These are phyloP conservation scores for Oryctes rhinoceros DNA, from an alignment of 1,140 invertebrate species.

Conservation along the genomic window DNA sequence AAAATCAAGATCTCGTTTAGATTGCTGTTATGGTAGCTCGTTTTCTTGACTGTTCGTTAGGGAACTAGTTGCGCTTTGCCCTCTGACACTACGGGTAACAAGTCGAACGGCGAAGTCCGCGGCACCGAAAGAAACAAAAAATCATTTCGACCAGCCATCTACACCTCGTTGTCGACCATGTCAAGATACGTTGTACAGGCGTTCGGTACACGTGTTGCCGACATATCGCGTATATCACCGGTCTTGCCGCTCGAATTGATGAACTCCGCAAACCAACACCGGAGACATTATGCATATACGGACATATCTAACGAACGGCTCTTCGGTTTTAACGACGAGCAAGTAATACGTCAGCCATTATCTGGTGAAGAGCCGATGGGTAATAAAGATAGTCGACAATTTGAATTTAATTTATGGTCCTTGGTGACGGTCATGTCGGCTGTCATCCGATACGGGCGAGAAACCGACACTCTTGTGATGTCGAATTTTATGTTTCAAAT, in stretches of 20 bases:
- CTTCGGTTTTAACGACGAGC: background rate
- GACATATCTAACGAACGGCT: background rate
- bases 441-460: background rate
- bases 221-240: conserved; percentile 18
- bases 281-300: background rate
- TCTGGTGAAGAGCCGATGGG: background rate
- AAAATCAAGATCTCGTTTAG: conserved; percentile 49
- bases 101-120: conserved; percentile 34
- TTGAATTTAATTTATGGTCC: conserved; percentile 17
- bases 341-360: background rate
- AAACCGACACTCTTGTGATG: background rate
- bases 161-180: conserved; percentile 46
- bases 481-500: too few species aligned
- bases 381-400: conserved; percentile 21
- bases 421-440: background rate
- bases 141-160: conserved; percentile 42
- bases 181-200: conserved; percentile 42
- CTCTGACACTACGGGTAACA: conserved; percentile 47
- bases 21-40: conserved; percentile 37
- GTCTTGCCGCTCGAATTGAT: conserved; percentile 1
- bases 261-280: background rate
- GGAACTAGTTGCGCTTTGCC: conserved; percentile 45
- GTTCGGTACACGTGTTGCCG: conserved; percentile 4
- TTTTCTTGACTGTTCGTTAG: conserved; percentile 37
- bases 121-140: background rate